Percentiles rank a stretch among this genome's conserved stretches.
Conservation (phyloP, 2,797 vertebrate genomes). For the Cygnus olor region DNA sequence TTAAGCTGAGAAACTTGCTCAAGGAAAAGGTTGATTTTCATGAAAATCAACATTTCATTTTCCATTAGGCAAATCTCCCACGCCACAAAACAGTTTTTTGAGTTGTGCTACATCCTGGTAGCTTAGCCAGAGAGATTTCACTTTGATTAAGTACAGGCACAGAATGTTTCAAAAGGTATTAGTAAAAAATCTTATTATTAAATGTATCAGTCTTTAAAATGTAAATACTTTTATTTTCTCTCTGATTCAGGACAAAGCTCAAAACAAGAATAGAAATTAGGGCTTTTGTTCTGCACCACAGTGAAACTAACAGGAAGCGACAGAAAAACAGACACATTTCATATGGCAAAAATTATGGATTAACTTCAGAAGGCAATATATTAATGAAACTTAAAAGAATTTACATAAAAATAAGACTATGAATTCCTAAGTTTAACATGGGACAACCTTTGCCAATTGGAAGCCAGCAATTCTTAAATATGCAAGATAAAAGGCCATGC, state of each 20-base stretch:
- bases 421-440: slow-evolving; percentile 2
- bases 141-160: neutral
- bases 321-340: neutral
- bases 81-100: neutral
- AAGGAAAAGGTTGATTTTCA: neutral
- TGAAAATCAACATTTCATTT: slow-evolving; percentile 17
- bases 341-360: neutral
- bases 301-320: neutral
- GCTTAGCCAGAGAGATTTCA: neutral
- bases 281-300: neutral
- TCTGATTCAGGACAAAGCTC: neutral
- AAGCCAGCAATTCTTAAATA: slow-evolving; percentile 39
- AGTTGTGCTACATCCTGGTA: neutral
- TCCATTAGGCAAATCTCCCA: neutral
- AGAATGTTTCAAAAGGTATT: neutral
- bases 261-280: neutral
- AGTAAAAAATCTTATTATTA: neutral
- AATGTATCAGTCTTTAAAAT: neutral
- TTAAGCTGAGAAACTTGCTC: neutral
- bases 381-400: neutral
- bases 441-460: slow-evolving; percentile 15
- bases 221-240: neutral
- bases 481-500: slow-evolving; percentile 20
- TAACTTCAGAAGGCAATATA: neutral
- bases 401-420: neutral